Base-by-base conservation (phyloP, 2,888 invertebrate species). In the Cantharis lateralis region DNA sequence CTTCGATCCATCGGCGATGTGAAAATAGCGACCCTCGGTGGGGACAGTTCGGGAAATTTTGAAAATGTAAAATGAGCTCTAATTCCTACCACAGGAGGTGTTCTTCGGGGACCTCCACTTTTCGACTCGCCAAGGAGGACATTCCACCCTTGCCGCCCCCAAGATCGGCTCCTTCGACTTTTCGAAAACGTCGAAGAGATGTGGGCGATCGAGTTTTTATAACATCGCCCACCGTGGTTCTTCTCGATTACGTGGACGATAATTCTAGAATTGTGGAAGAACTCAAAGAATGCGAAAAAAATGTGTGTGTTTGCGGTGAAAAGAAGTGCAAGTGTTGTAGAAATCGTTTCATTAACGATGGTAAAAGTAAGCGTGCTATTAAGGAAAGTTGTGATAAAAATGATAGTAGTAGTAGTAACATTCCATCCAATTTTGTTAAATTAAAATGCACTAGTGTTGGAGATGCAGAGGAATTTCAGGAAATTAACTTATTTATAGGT, bases 121-220 rank as follows among this genome's bases (percentile, higher is more conserved):
- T 74, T 7, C n/a, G 28, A 18, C n/a, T 11, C 10, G 48, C 18
- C 20, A 48, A 61, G n/a, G 74, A 78, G 69, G 32, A 71, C 62
- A 24, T 78, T 72, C 82, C 80, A 28, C 82, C 83, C n/a, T 82
- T 83, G 32, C 82, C 86, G 61, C 86, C 86, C 86, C 90, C 87
- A 86, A 89, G 86, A 84, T 88, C 86, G 84, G 89, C 87, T n/a
- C 86, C 87, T 74, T 87, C 90, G 70, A 88, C 89, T 82, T 88
- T 89, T 86, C 89, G 89, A 79, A 87, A 89, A 85, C 89, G 90
- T 74, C 89, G 91, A 82, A 88, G 90, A 84, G 90, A 91, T 85
- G 90, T 91, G 82, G 92, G 91, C 84, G 92, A 92, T 86, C 90
- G 90, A 88, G 92, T 92, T 78, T 91, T 88, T 82, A 89, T 92